Percentiles rank a stretch among this genome's conserved stretches.
Evolutionary conservation across 2,888 invertebrate species (phyloP).

Genomic region (Ypsolopha sequella): DNA sequence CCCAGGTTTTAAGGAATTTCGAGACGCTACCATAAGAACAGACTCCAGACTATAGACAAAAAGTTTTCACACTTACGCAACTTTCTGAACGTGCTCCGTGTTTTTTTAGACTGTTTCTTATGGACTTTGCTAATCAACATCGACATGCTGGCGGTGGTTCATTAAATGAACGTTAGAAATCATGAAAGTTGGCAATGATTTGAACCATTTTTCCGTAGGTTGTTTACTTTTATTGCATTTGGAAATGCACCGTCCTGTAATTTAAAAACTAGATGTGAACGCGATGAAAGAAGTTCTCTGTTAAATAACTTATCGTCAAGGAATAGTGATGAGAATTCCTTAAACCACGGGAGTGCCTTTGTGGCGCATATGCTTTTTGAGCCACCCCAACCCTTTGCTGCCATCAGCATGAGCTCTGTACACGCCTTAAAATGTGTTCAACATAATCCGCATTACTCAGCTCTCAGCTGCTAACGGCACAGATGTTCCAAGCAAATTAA

Average conservation of each 20-base stretch:
- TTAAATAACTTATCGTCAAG: too few relatives aligned
- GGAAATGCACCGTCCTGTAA: too few relatives aligned
- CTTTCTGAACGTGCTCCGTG: conserved; percentile 17
- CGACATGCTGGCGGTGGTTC: background rate
- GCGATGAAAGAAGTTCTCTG: too few relatives aligned
- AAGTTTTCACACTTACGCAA: conserved; percentile 25
- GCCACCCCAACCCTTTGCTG: background rate
- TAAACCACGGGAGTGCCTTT: too few relatives aligned
- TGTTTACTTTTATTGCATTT: too few relatives aligned
- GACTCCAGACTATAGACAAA: too few relatives aligned
- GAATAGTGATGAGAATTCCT: too few relatives aligned
- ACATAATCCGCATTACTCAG: conserved; percentile 51
- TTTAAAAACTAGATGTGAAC: too few relatives aligned
- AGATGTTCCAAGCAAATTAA: conserved; percentile 68
- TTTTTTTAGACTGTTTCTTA: conserved; percentile 12
- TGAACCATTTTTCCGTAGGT: background rate
- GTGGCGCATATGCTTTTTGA: too few relatives aligned
- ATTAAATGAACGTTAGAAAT: background rate
- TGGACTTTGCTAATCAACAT: conserved; percentile 22
- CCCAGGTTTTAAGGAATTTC: too few relatives aligned
- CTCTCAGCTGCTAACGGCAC: conserved; percentile 63
- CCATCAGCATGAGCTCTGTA: conserved; percentile 10
- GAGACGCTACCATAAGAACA: too few relatives aligned
- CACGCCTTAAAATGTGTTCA: conserved; percentile 26
- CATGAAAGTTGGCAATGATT: background rate